Base-by-base conservation (phyloP, 2,888 invertebrate species). In the Zelleria hepariella region DNA sequence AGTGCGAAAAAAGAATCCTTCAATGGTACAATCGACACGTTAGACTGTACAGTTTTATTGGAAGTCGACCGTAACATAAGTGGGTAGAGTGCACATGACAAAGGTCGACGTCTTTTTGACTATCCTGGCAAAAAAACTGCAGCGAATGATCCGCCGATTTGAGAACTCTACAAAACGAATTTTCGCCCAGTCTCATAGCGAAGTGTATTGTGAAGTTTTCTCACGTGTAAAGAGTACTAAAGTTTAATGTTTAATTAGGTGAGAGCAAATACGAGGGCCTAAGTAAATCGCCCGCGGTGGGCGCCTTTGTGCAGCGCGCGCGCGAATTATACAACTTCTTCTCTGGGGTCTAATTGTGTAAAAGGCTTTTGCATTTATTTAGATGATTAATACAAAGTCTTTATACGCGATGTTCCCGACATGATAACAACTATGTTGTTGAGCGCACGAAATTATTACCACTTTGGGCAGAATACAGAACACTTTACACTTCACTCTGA, bases 211-310 rank as follows among this genome's bases (percentile, higher is more conserved):
- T 20, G 4, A 27, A 20, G 21, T 27, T 32, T n/a, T 20, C 55
- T 55, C 57, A 47, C 47, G 24, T 57, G 57, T 18, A 57, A 57
- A 48, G 32, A 32, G 18, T 32, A 21, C 24, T 15, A 57, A 4
- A 6, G 78, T 74, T 79, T 70, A 76, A 73, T 86, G 84, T 87
- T 87, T 87, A 87, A 87, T 87, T 86, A 86, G 86, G 86, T 82
- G 80, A 71, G 82, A 82, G 81, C 83, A 86, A 86, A 86, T 82
- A 86, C 82, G 73, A 10, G 55, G 72, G 77, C 73, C 69, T 78
- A 80, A 77, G 73, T 80, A 82, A 86, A 86, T 84, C 79, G 78
- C 86, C 83, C 65, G 70, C 70, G 82, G 85, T 73, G 63, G 67
- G 64, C 66, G 74, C 85, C 86, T 86, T 86, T 84, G 84, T 85